phyloP scores from a whole-genome alignment of 2,113 vertebrate species.

The Anarrhichthys ocellatus region DNA sequence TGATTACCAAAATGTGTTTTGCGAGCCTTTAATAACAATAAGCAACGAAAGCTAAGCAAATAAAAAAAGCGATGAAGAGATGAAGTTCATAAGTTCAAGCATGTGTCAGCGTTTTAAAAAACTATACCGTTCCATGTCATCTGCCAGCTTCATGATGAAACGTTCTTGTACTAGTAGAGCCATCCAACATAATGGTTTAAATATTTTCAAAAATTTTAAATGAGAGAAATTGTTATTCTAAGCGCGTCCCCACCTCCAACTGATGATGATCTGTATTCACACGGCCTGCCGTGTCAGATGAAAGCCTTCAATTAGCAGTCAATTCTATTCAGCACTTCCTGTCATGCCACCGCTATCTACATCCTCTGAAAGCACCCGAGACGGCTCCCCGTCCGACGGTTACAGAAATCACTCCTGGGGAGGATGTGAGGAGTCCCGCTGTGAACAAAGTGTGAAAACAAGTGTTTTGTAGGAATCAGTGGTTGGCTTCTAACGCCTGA shows the following conservation, averaged over 20 bases:
- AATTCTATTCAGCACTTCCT: constrained; percentile 71
- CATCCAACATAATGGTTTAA: constrained; percentile 45
- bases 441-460: constrained; percentile 80
- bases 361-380: constrained; percentile 61
- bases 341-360: constrained; percentile 72
- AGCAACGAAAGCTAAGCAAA: not conserved
- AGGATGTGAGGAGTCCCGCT: constrained; percentile 70
- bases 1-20: no score
- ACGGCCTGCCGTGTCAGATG: constrained; percentile 69
- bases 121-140: constrained; percentile 15
- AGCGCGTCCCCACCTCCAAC: constrained; percentile 48
- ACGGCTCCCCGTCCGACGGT: constrained; percentile 56
- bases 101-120: constrained; percentile 29
- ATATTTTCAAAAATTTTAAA: not conserved
- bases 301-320: constrained; percentile 79
- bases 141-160: constrained; percentile 42
- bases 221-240: constrained; percentile 69
- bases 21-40: not conserved
- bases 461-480: constrained; percentile 74
- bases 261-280: constrained; percentile 77
- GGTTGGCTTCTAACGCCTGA: constrained; percentile 29
- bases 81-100: constrained; percentile 26
- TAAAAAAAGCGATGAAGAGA: not conserved
- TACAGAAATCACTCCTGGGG: constrained; percentile 62
- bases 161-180: constrained; percentile 19